phyloP scores from a whole-genome alignment of 2,888 invertebrate species.

The Ptychoptera contaminata region DNA sequence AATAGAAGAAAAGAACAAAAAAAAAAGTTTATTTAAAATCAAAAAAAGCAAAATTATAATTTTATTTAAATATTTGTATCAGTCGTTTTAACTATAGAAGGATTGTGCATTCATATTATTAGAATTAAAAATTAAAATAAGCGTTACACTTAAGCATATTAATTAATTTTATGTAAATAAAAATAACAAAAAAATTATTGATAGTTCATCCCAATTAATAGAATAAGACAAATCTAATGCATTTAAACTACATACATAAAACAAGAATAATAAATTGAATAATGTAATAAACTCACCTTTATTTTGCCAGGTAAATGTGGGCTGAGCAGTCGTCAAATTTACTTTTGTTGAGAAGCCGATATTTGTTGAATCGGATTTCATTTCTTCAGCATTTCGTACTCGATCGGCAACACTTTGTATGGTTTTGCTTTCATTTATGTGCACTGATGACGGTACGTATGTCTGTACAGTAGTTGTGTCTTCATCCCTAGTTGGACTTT shows the following conservation, averaged over 20 bases:
- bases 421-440: neutral
- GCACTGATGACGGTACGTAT: neutral
- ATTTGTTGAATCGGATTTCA: slow-evolving; percentile 19
- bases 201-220: neutral
- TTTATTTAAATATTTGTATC: no score
- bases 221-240: slow-evolving; percentile 4
- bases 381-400: slow-evolving; percentile 32
- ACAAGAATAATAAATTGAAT: neutral
- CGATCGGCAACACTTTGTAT: slow-evolving; percentile 35
- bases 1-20: no score
- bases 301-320: slow-evolving; percentile 19
- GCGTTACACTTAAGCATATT: neutral
- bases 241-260: neutral
- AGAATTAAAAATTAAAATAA: neutral
- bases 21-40: no score
- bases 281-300: slow-evolving; percentile 18
- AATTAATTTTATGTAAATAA: no score
- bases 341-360: slow-evolving; percentile 43
- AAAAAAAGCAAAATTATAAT: no score
- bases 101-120: no score
- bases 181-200: slow-evolving; percentile 1
- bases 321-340: slow-evolving; percentile 31
- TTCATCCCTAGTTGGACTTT: slow-evolving; percentile 9
- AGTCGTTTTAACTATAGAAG: no score
- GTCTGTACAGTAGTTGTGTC: neutral